Conservation (phyloP, 1,140 invertebrate genomes). For the Aphaenogaster rudis region DNA sequence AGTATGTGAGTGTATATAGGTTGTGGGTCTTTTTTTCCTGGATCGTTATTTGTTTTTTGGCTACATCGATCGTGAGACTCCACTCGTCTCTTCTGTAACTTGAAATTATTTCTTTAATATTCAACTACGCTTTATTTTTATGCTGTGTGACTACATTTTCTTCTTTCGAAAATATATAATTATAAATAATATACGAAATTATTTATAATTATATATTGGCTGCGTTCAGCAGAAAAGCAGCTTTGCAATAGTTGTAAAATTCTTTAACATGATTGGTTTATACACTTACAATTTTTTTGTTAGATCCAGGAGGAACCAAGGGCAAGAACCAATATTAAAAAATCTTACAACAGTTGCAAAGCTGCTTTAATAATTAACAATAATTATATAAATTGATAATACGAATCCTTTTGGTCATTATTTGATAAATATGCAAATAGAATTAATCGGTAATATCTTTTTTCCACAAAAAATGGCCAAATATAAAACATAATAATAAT, state of each 20-base stretch:
- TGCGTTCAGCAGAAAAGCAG: too few relatives aligned
- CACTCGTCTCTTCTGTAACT: neutral
- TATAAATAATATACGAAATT: too few relatives aligned
- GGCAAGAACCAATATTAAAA: too few relatives aligned
- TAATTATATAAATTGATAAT: too few relatives aligned
- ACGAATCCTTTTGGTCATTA: neutral
- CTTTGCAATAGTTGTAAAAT: too few relatives aligned
- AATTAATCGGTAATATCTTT: neutral
- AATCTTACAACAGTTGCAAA: too few relatives aligned
- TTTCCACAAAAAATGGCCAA: neutral
- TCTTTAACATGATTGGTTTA: too few relatives aligned
- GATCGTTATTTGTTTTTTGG: slow-evolving; percentile 40
- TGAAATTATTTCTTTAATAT: slow-evolving; percentile 11
- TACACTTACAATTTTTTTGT: too few relatives aligned
- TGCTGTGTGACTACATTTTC: neutral
- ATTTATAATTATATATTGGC: too few relatives aligned
- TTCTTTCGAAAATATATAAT: neutral
- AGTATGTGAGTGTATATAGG: slow-evolving; percentile 32
- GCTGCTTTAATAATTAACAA: too few relatives aligned
- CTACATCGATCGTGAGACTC: neutral
- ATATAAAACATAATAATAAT: neutral
- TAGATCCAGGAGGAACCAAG: too few relatives aligned
- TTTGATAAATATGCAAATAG: neutral
- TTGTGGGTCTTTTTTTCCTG: neutral
- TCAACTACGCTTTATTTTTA: neutral